These are phyloP conservation scores for Danio tinwini DNA, from an alignment of 2,797 vertebrate genomes.

Conservation along the genomic window DNA sequence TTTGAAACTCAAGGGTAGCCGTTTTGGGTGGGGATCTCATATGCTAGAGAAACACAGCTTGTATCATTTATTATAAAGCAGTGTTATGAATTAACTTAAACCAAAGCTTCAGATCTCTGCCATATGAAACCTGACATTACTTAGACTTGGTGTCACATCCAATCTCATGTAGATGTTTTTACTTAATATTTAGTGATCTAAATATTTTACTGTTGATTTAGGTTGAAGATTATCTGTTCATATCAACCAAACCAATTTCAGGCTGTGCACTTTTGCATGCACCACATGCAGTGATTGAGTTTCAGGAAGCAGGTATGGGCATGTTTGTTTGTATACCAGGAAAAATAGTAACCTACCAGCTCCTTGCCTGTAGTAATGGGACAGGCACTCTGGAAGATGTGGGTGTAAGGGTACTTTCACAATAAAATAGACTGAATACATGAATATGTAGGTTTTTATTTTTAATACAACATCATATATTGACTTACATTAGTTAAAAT, in stretches of 20 bases:
- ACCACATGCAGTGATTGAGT: not conserved
- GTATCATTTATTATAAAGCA: not conserved
- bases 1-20: conserved; percentile 29
- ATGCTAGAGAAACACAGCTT: not conserved
- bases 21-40: conserved; percentile 49
- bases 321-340: conserved; percentile 19
- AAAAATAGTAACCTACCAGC: not conserved
- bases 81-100: not conserved
- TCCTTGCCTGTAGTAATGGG: conserved; percentile 14
- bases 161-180: not conserved
- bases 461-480: conserved; percentile 1
- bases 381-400: not conserved
- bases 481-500: not conserved
- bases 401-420: not conserved
- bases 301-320: conserved; percentile 26
- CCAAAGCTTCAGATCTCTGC: no score
- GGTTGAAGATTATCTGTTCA: not conserved
- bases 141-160: not conserved
- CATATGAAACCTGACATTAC: no score
- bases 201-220: not conserved
- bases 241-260: conserved; percentile 19
- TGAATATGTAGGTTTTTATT: not conserved
- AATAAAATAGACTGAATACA: not conserved
- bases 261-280: conserved; percentile 8
- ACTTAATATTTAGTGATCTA: not conserved